A percentile compares a stretch with the other conserved stretches of the same genome.
phyloP scores from a whole-genome alignment of 2,888 invertebrate species.

The Xestia rhomboidea region DNA sequence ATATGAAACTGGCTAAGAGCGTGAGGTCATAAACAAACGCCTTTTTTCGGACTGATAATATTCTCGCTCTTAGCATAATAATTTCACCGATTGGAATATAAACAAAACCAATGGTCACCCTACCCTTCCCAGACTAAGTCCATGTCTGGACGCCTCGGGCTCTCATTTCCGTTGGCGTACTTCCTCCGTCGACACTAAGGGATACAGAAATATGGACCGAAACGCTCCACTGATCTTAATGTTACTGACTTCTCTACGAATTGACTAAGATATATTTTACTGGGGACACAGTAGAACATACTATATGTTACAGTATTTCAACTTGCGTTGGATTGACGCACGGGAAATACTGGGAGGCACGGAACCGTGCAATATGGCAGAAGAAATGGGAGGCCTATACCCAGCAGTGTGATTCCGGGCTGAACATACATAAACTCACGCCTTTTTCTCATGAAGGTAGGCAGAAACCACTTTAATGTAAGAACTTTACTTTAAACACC shows the following conservation, averaged over 20 bases:
- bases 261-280: slow-evolving; percentile 4
- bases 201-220: slow-evolving; percentile 58
- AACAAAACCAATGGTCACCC: slow-evolving; percentile 15
- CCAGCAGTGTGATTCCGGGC: too few species aligned
- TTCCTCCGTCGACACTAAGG: slow-evolving; percentile 54
- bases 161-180: slow-evolving; percentile 62
- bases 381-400: not conserved
- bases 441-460: too few species aligned
- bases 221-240: slow-evolving; percentile 49
- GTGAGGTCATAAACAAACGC: not conserved
- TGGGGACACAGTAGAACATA: not conserved
- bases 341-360: not conserved
- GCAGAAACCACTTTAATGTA: too few species aligned
- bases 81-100: not conserved
- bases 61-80: not conserved
- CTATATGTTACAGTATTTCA: not conserved
- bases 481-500: too few species aligned
- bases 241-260: not conserved
- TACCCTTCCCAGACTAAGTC: slow-evolving; percentile 38
- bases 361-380: not conserved
- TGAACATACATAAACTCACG: too few species aligned
- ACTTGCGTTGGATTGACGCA: not conserved
- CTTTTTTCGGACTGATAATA: not conserved
- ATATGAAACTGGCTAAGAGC: not conserved
- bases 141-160: slow-evolving; percentile 57